Evolutionary conservation across 30 jellyfish, hydroid and myxozoan genomes (phyloP).

Genomic region (Calvadosia cruxmelitensis): DNA sequence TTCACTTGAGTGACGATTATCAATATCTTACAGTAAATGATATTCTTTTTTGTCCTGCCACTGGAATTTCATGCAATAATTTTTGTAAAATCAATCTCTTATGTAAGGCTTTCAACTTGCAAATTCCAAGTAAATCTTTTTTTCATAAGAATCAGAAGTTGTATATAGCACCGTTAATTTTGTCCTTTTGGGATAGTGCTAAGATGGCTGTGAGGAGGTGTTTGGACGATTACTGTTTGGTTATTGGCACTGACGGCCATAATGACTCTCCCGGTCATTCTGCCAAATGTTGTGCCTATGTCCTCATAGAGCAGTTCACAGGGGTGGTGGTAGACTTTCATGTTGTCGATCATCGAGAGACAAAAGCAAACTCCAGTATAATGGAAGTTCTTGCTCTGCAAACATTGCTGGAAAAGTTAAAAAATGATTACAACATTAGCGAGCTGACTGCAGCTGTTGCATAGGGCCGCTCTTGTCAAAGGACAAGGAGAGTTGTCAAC

Average conservation of each 20-base stretch:
- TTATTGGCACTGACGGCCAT: constrained; percentile 9
- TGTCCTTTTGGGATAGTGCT: not conserved
- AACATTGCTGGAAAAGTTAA: not conserved
- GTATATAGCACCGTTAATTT: not conserved
- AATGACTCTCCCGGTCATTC: constrained; percentile 19
- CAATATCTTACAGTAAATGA: too few relatives aligned
- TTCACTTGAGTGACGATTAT: too few relatives aligned
- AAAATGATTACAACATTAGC: not conserved
- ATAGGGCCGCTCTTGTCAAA: not conserved
- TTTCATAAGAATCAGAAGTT: not conserved
- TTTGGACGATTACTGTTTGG: not conserved
- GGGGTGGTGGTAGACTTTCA: constrained; percentile 9
- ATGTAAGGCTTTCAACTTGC: constrained; percentile 1
- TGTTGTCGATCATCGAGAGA: constrained; percentile 10
- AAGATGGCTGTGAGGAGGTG: not conserved
- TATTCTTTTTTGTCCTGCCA: not conserved
- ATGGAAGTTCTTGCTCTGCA: constrained; percentile 20
- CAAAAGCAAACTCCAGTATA: constrained; percentile 11
- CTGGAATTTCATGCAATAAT: constrained; percentile 3
- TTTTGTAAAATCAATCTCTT: constrained; percentile 1
- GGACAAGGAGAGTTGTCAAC: constrained; percentile 1
- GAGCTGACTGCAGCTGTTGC: constrained; percentile 19
- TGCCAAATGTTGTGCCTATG: constrained; percentile 18
- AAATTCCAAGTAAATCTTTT: not conserved
- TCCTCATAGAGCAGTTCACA: constrained; percentile 12